Evolutionary conservation across 2,797 vertebrate genomes (phyloP), one percentile per base, ranked within the genome.

Genomic region (Microctenopoma steveboyesi): DNA sequence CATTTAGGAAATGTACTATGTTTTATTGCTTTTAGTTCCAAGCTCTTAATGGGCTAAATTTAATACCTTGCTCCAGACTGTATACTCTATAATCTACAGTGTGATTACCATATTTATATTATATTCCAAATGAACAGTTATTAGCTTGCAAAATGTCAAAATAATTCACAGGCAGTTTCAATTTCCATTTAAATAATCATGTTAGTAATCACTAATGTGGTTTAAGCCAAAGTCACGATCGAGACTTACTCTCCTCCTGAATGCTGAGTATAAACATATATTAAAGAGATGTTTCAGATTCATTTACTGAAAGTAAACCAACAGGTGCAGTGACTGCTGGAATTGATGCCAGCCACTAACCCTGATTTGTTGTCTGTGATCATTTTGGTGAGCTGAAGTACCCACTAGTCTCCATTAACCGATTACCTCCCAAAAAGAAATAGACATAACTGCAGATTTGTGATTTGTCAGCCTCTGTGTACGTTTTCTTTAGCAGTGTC

Each of bases 381-480:
- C 66, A 74, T 68, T 75, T 64, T 70, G 82, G 78, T 83, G 74
- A 65, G 75, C 63, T 64, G 43, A 74, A 80, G 67, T 50, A 33
- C 64, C 56, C 59, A 15, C 60, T 59, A 64, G 51, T 73, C 64
- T 50, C 58, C 78, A 82, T 83, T 79, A 75, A 76, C 62, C 72
- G 74, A 64, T 76, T 54, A 55, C 56, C 43, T 70, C 81, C 76
- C 59, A 71, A 52, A 64, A 30, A 60, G 18, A 64, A 52, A 37
- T 67, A 64, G 79, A 60, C 68, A 48, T 47, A 82, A 73, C 27
- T 45, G 60, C 64, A 72, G 72, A 88, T 82, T 82, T 78, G 84
- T 69, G 59, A 62, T 47, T 59, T 11, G 22, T 52, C 70, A 51
- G 15, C 54, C 74, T 56, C 55, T 40, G 43, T 55, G 40, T 59